These are phyloP conservation scores for Anser brachyrhynchus DNA, from an alignment of 2,113 vertebrate species.

Conservation along the genomic window DNA sequence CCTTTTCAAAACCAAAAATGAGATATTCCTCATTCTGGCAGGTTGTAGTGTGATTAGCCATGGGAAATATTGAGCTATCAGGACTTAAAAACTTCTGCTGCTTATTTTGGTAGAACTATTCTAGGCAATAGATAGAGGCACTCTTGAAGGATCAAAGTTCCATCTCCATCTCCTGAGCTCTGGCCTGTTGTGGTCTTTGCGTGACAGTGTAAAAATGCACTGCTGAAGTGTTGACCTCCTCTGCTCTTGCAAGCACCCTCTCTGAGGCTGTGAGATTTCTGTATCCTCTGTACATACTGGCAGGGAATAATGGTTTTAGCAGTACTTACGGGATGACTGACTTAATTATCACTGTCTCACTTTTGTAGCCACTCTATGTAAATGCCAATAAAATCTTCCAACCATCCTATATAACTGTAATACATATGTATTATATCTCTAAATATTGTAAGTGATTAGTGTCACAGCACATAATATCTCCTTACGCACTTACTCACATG, in stretches of 20 bases:
- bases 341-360: background rate
- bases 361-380: background rate
- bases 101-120: background rate
- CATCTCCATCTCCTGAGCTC: background rate
- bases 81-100: background rate
- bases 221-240: background rate
- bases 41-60: background rate
- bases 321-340: background rate
- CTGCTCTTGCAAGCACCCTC: background rate
- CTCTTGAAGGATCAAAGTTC: background rate
- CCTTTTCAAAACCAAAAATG: background rate
- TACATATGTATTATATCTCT: background rate
- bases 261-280: background rate
- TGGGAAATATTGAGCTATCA: background rate
- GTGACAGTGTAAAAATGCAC: background rate
- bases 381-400: constrained; percentile 1
- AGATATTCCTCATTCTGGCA: background rate
- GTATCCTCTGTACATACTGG: background rate
- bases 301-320: background rate
- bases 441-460: background rate
- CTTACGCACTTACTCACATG: background rate
- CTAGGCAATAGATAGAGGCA: background rate
- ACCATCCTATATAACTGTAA: background rate
- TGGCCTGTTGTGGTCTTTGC: background rate
- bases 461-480: background rate